Evolutionary conservation across 2,888 invertebrate genomes (phyloP), one percentile per base, ranked within the genome.

Genomic region (Autographa pulchrina): DNA sequence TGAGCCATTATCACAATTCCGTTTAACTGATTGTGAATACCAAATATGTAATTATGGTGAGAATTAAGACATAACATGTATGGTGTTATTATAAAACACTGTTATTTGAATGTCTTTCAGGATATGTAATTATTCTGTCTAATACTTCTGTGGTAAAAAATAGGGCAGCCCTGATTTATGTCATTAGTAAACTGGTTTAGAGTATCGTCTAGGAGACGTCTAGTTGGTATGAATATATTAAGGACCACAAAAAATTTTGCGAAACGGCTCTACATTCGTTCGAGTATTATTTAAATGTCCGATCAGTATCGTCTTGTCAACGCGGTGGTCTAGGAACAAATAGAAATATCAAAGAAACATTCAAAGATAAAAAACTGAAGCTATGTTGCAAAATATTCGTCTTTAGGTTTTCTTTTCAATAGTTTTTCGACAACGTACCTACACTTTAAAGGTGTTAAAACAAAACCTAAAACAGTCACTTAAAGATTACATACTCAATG

Each of bases 1-100:
- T 88, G 92, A 93, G 90, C 85, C 91, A 92, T 93, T 93, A 92
- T 89, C 87, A 90, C 89, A 87, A 89, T 89, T 88, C 86, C 86
- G 88, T 86, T 78, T 85, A 88, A 85, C 89, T 88, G 88, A 85
- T 85, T 85, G 80, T 83, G 78, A 84, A 80, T 84, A 86, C 85
- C 86, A 84, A 89, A 89, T 88, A 82, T 91, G 75, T 92, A 90
- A 93, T 93, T 92, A 93, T 75, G 77, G 64, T 69, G 78, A 78
- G 70, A 65, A 68, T 74, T 73, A 76, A 72, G 70, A 80, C n/a
- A 77, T 75, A 75, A 70, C 67, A 70, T 73, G 67, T 75, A 72
- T 65, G 80, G 79, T 82, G 69, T 78, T 83, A 85, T 82, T 82
- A 78, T 8, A 31, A 61, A 74, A 80, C 74, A 25, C 20, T 56